A percentile compares a stretch with the other conserved stretches of the same genome.
Conservation (phyloP, 2,888 invertebrate genomes). For the Polyploca ridens region DNA sequence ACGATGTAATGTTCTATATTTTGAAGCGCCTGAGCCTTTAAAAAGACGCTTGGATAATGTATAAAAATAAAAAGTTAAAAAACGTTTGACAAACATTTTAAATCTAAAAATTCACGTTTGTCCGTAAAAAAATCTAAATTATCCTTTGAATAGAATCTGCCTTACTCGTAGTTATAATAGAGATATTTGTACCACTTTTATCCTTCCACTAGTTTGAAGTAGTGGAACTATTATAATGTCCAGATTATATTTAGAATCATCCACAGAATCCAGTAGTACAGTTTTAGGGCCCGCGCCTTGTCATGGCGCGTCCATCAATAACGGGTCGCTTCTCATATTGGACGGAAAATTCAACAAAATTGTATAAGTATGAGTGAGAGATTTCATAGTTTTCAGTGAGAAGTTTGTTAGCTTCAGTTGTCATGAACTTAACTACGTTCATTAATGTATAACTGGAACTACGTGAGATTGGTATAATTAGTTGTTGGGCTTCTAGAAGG, state of each 20-base stretch:
- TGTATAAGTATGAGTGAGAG: slow-evolving; percentile 54
- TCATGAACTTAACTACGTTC: neutral
- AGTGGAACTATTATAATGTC: slow-evolving; percentile 5
- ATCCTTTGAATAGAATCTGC: no score
- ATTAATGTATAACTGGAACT: no score
- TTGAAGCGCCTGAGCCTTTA: slow-evolving; percentile 44
- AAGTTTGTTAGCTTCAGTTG: no score
- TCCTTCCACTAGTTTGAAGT: no score
- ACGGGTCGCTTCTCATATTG: slow-evolving; percentile 70
- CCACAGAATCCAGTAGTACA: slow-evolving; percentile 21
- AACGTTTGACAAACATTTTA: no score
- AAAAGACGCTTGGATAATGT: slow-evolving; percentile 34
- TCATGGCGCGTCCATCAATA: slow-evolving; percentile 74
- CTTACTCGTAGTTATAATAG: no score
- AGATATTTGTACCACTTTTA: no score
- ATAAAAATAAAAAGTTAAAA: no score
- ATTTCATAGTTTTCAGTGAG: slow-evolving; percentile 64
- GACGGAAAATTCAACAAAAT: slow-evolving; percentile 79
- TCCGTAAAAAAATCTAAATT: no score
- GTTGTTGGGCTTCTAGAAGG: neutral
- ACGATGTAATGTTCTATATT: slow-evolving; percentile 57
- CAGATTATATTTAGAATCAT: neutral
- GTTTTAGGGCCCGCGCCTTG: slow-evolving; percentile 58
- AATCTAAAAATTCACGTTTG: no score
- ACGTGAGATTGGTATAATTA: no score